Percentiles rank a stretch among this genome's conserved stretches.
Conservation (phyloP, 2,797 vertebrate genomes). For the Scolopax bukidnonensis region DNA sequence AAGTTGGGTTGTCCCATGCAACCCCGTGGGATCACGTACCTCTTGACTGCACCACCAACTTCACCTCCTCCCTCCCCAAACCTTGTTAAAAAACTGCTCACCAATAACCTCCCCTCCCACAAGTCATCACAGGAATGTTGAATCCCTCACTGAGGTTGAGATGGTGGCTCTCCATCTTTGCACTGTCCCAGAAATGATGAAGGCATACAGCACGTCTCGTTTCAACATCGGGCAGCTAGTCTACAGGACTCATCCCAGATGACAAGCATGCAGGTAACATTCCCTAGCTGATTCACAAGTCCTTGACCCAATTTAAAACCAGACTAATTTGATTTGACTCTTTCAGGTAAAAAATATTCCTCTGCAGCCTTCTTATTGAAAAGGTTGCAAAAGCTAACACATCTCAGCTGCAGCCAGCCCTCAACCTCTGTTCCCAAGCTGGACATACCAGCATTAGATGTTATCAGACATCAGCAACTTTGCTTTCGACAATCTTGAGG, state of each 20-base stretch:
- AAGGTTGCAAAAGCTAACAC: not conserved
- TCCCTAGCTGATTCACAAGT: not conserved
- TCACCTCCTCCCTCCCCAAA: not conserved
- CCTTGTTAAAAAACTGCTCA: not conserved
- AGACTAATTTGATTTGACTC: not conserved
- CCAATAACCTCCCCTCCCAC: not conserved
- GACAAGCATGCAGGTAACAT: fast-evolving
- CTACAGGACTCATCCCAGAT: not conserved
- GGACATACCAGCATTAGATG: not conserved
- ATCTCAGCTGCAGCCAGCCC: not conserved
- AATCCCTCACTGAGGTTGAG: not conserved
- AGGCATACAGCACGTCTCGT: not conserved
- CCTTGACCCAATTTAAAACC: not conserved
- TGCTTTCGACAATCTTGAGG: not conserved
- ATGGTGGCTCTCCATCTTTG: not conserved
- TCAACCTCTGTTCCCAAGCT: not conserved
- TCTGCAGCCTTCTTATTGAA: not conserved
- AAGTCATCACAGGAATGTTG: not conserved
- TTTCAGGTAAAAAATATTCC: not conserved
- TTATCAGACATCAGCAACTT: not conserved
- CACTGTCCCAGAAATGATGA: not conserved
- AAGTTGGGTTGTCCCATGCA: fast-evolving
- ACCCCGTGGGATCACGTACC: not conserved
- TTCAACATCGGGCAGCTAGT: not conserved
- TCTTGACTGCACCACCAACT: not conserved